Conservation (phyloP, 2,797 vertebrate species). For the Sebastes elongatus region DNA sequence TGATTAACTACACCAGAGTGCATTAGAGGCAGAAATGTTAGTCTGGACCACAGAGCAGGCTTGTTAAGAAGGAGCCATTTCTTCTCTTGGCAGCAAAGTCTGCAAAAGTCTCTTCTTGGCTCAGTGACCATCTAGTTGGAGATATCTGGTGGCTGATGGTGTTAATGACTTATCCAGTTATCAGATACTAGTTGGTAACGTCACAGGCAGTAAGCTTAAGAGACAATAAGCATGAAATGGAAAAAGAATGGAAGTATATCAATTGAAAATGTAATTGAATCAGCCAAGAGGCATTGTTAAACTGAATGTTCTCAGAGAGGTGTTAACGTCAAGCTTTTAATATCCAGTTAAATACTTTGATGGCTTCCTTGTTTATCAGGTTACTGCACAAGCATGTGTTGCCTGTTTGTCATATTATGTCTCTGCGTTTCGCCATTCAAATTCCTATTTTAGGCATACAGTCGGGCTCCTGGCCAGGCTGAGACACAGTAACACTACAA, state of each 20-base stretch:
- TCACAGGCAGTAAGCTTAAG: not conserved
- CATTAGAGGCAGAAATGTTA: slow-evolving; percentile 58
- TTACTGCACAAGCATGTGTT: not conserved
- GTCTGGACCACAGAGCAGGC: slow-evolving; percentile 42
- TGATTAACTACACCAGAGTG: slow-evolving; percentile 73
- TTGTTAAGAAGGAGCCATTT: slow-evolving; percentile 33
- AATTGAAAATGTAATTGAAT: not conserved
- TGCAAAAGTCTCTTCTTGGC: slow-evolving; percentile 21
- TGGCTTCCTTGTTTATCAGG: not conserved
- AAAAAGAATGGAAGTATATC: not conserved
- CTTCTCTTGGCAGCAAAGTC: slow-evolving; percentile 17
- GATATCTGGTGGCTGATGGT: slow-evolving; percentile 7
- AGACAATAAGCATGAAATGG: not conserved
- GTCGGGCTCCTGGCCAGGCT: not conserved
- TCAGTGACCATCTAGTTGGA: not conserved
- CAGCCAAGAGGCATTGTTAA: not conserved
- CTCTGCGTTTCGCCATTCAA: not conserved
- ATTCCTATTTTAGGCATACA: not conserved
- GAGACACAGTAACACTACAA: not conserved
- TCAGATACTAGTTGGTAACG: not conserved
- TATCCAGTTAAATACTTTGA: not conserved
- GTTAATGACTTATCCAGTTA: slow-evolving; percentile 44
- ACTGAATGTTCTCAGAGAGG: not conserved
- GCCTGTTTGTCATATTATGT: no score
- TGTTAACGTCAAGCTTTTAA: not conserved